These are phyloP conservation scores for Danio choprae DNA, from an alignment of 2,797 vertebrate species.

Conservation along the genomic window DNA sequence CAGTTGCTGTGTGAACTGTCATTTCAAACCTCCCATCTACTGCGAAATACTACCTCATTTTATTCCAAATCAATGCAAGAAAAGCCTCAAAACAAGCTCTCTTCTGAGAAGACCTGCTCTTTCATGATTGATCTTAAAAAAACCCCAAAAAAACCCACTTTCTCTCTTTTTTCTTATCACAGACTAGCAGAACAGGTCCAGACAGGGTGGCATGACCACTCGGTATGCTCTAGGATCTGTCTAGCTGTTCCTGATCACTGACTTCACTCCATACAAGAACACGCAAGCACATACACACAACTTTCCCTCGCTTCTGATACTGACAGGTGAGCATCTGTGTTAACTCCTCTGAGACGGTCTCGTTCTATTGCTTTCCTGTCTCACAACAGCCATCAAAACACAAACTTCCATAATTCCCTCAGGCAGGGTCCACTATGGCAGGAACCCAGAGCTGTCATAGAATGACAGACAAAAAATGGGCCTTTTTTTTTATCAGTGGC, in stretches of 20 bases:
- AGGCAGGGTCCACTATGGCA: constrained; percentile 15
- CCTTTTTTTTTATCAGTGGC: background rate
- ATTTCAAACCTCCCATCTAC: constrained; percentile 3
- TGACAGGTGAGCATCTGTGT: constrained; percentile 61
- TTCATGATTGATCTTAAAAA: constrained; percentile 29
- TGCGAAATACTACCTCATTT: background rate
- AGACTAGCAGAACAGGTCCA: constrained; percentile 71
- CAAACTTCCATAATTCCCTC: constrained; percentile 34
- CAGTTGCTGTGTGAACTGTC: background rate
- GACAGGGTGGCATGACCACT: constrained; percentile 70
- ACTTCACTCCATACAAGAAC: constrained; percentile 54
- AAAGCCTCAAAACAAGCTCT: constrained; percentile 1
- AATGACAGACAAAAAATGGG: constrained; percentile 37
- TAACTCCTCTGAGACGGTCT: constrained; percentile 48
- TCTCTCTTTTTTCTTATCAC: constrained; percentile 72
- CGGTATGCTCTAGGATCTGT: constrained; percentile 68
- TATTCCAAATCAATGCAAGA: constrained; percentile 23
- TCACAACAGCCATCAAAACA: constrained; percentile 30
- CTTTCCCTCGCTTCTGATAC: constrained; percentile 55
- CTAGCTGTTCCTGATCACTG: constrained; percentile 58
- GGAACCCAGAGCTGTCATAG: constrained; percentile 4
- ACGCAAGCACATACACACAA: constrained; percentile 53
- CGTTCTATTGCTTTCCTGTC: constrained; percentile 24
- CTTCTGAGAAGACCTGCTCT: background rate
- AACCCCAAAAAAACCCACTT: constrained; percentile 42